Evolutionary conservation across 2,113 vertebrate species (phyloP), one percentile per base, ranked within the genome.

Genomic region (Cololabis saira): DNA sequence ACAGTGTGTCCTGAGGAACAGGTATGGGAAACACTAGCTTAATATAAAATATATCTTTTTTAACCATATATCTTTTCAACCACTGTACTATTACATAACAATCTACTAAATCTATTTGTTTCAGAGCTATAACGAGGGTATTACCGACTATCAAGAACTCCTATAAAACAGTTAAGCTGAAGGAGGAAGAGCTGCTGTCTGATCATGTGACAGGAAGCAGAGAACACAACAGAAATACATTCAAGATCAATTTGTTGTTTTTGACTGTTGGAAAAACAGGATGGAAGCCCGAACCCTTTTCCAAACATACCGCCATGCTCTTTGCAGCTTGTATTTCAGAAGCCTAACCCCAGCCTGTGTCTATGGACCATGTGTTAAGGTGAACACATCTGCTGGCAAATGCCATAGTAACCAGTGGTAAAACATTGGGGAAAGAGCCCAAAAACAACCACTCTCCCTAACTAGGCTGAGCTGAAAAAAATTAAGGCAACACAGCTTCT

Each of bases 141-240:
- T 17, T 3, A 52, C 16, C 19, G 63, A 14, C 2, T 45, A 17
- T 27, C 16, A 48, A 48, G 7, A 33, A 50, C 15, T 12, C 18
- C 15, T 68, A 42, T 61, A 24, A 27, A 24, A 52, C 33, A 58
- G 48, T 58, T 59, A 66, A n/a, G 56, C 77, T 57, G 47, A 54
- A 71, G 13, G 59, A 62, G 56, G 59, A 75, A 74, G 51, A 33
- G 40, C 8, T 5, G 49, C 33, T 62, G 49, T 67, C 22, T 14
- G 69, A 63, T 48, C 85, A 90, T 57, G 73, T 88, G 80, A 87
- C 85, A 87, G 86, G 84, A 88, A 86, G 75, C 33, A 54, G 37
- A 56, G 62, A 17, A 37, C 43, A 53, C 77, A 76, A 60, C 57
- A 69, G 62, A 45, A 19, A 74, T 62, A 69, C 64, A 60, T 80